Evolutionary conservation across 2,797 vertebrate genomes (phyloP), one percentile per base, ranked within the genome.

Genomic region (Eptatretus atami): DNA sequence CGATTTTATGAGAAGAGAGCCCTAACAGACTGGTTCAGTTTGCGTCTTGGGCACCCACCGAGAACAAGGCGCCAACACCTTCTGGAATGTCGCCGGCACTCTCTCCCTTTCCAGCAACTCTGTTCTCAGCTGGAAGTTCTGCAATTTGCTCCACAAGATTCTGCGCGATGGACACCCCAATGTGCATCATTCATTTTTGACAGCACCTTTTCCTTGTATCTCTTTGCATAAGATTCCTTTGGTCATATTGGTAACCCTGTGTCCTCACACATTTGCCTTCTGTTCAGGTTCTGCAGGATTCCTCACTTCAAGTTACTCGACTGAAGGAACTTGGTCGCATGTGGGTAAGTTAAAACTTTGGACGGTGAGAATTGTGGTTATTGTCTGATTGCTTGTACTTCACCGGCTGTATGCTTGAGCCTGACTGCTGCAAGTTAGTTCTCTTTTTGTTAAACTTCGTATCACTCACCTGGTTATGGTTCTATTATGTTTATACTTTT

Each of bases 71-170:
- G 92, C 92, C 0, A 82, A 78, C 70, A 98, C 92, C 63, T 98
- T 98, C 75, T 98, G 92, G 92, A 88, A 87, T 24, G 94, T 94
- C 0, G 81, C 87, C 64, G 78, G 90, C 1, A 86, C 88, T 15
- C 78, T 98, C 65, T 85, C 90, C 0, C 73, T 95, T 66, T 72
- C 81, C 68, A 81, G 78, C 77, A 96, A 78, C 63, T 76, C 92
- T 71, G 81, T 98, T 73, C 79, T 98, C 71, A 83, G 85, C 76
- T 98, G 92, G 92, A 98, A 98, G 74, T 95, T 96, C 77, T 96
- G 85, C 73, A 84, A 93, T 0, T 86, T 98, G 3, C 73, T 98
- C 19, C 92, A 98, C 77, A 98, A 98, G 74, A 73, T 98, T 54
- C 77, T 98, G 60, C 78, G 88, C 0, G 92, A 98, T 0, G 92